Conservation (phyloP, 2,888 invertebrate genomes). For the Drosophila suboccidentalis region DNA sequence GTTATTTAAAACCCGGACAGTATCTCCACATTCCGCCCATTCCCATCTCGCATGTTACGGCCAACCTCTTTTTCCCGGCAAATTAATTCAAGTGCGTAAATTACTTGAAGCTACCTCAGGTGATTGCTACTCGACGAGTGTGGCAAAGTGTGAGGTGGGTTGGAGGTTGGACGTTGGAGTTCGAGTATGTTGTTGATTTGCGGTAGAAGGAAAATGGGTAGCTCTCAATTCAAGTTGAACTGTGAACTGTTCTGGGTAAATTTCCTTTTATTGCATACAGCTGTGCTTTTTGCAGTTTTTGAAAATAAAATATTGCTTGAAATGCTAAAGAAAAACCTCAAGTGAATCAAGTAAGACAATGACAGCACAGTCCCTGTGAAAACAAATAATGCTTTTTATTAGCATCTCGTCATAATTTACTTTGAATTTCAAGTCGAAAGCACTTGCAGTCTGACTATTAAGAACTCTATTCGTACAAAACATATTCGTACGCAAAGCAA, state of each 20-base stretch:
- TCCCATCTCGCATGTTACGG: constrained; percentile 19
- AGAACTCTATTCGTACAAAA: not conserved
- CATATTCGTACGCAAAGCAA: not conserved
- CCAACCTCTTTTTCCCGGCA: constrained; percentile 59
- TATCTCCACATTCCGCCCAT: not conserved
- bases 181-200: constrained; percentile 44
- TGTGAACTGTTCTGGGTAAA: not conserved
- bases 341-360: not conserved
- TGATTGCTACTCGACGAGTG: constrained; percentile 57
- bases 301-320: constrained; percentile 9
- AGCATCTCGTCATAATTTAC: constrained; percentile 5
- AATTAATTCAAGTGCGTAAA: constrained; percentile 81
- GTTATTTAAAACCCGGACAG: constrained; percentile 38
- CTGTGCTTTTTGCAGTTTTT: constrained; percentile 44
- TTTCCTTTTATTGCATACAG: constrained; percentile 11
- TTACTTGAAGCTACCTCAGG: constrained; percentile 73
- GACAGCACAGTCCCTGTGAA: not conserved
- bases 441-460: not conserved
- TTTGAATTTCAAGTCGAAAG: constrained; percentile 34
- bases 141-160: constrained; percentile 36
- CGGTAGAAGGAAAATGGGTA: constrained; percentile 32
- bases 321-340: not conserved
- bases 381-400: constrained; percentile 22
- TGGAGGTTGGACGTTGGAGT: constrained; percentile 15
- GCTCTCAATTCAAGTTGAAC: constrained; percentile 3